Conservation (phyloP, 2,113 vertebrate species). For the Naja naja region DNA sequence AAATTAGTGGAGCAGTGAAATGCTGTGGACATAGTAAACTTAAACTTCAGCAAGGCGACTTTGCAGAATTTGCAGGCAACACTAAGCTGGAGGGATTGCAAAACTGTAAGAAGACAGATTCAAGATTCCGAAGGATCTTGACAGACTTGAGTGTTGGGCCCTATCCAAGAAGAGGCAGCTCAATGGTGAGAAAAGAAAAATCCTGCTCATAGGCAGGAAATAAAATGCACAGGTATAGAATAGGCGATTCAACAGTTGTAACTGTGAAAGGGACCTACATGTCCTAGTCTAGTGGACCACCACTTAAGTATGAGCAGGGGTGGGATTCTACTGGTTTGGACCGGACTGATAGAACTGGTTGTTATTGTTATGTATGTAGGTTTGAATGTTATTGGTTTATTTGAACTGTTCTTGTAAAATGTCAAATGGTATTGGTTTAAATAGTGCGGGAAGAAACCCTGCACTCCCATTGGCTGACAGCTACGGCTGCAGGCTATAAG, state of each 20-base stretch:
- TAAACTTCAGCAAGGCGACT: neutral
- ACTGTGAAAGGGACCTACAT: neutral
- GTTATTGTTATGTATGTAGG: too few relatives aligned
- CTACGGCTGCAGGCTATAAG: too few relatives aligned
- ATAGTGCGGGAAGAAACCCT: too few relatives aligned
- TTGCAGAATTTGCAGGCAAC: neutral
- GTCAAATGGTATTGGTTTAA: too few relatives aligned
- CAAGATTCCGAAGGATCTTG: neutral
- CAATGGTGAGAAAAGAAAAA: neutral
- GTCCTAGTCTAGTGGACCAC: too few relatives aligned
- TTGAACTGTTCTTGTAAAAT: too few relatives aligned
- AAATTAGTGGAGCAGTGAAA: neutral
- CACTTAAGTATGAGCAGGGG: too few relatives aligned
- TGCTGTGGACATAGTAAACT: neutral
- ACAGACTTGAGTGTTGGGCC: neutral
- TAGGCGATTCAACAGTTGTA: neutral
- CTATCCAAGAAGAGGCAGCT: neutral
- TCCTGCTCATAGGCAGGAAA: neutral
- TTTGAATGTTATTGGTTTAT: too few relatives aligned
- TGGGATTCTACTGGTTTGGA: too few relatives aligned
- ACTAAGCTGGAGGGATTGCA: neutral
- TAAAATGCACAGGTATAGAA: neutral
- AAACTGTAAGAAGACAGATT: neutral
- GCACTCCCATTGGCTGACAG: too few relatives aligned
- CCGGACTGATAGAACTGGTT: too few relatives aligned